These are phyloP conservation scores for Hippopotamus amphibius DNA, from an alignment of 2,113 vertebrate species.

Conservation along the genomic window DNA sequence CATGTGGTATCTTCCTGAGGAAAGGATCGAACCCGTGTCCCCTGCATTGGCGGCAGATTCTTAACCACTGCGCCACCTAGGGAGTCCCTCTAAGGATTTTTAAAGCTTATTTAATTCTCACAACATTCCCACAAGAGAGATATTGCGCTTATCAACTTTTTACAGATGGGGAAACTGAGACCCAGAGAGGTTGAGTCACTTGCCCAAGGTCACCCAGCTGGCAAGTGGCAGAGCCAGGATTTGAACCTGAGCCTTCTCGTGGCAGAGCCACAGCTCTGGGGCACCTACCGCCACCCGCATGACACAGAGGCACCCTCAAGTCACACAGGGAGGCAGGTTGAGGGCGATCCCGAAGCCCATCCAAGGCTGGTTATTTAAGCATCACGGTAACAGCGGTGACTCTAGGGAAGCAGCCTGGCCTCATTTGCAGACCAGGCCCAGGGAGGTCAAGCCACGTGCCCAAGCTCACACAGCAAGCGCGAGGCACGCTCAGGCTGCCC, in stretches of 20 bases:
- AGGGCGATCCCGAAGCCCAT: not conserved
- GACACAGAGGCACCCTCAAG: not conserved
- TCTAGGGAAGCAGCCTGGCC: not conserved
- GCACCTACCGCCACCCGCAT: not conserved
- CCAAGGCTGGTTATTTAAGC: not conserved
- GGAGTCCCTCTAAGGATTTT: no score
- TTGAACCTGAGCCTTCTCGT: not conserved
- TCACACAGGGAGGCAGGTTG: not conserved
- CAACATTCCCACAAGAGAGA: not conserved
- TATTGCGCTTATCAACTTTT: not conserved
- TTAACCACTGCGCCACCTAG: no score
- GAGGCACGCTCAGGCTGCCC: accelerated
- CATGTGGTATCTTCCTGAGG: no score
- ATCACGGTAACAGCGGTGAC: not conserved
- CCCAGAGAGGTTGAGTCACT: not conserved
- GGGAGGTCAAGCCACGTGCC: not conserved
- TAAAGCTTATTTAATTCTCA: not conserved
- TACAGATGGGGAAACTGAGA: not conserved
- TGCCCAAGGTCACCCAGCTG: conserved; percentile 25
- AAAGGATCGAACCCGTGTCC: no score
- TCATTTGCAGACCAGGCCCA: not conserved
- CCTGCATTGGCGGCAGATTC: no score
- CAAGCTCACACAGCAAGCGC: not conserved
- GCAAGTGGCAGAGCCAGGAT: not conserved
- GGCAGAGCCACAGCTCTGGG: not conserved